Conservation (phyloP, 2,113 vertebrate species). For the Nesoenas mayeri region DNA sequence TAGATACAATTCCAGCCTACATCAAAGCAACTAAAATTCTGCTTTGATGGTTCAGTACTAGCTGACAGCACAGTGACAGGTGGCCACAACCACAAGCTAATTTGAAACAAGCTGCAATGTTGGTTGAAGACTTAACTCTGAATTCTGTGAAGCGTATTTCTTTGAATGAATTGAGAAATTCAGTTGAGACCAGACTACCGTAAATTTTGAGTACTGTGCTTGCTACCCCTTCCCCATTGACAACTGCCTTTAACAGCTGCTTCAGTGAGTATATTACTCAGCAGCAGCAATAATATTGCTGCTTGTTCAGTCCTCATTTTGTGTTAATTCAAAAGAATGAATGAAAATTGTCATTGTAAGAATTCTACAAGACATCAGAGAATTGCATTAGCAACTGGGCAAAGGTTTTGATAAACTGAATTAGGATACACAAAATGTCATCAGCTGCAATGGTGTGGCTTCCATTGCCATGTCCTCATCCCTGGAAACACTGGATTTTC, state of each 20-base stretch:
- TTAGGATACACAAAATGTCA: neutral
- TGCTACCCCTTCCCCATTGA: neutral
- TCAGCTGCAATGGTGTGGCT: accelerated
- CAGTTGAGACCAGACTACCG: neutral
- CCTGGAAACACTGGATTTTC: neutral
- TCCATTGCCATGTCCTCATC: neutral
- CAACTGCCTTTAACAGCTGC: neutral
- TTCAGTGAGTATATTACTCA: neutral
- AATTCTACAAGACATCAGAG: neutral
- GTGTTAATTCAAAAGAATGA: neutral
- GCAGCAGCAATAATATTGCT: neutral
- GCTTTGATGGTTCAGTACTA: constrained; percentile 76
- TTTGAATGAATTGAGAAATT: neutral
- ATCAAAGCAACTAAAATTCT: constrained; percentile 74
- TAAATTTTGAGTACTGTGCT: neutral
- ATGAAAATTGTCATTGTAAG: neutral
- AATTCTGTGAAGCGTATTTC: constrained; percentile 3
- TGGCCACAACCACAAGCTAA: constrained; percentile 52
- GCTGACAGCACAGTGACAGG: constrained; percentile 69
- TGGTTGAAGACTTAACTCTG: neutral
- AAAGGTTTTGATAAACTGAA: neutral
- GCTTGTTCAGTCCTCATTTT: neutral
- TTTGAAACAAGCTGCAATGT: constrained; percentile 51
- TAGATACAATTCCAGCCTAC: constrained; percentile 63
- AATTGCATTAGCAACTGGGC: neutral